Conservation (phyloP, 2,113 vertebrate genomes). For the Chloebia gouldiae region DNA sequence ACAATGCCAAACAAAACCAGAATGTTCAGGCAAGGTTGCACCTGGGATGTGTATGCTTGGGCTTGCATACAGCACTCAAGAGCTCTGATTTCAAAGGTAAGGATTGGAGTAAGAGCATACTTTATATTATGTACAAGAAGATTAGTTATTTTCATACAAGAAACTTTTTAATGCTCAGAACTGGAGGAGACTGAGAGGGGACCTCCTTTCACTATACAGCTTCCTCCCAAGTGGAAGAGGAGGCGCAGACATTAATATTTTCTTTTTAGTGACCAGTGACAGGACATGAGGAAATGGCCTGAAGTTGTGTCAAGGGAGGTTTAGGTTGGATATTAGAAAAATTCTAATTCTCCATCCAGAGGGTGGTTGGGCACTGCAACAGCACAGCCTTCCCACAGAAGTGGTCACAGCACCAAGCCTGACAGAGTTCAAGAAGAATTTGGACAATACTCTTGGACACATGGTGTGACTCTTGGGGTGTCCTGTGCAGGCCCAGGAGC, state of each 20-base stretch:
- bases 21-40: background rate
- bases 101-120: background rate
- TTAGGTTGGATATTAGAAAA: background rate
- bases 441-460: background rate
- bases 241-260: background rate
- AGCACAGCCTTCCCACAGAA: background rate
- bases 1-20: background rate
- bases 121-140: background rate
- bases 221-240: background rate
- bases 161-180: background rate
- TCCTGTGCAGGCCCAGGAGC: background rate
- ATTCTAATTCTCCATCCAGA: background rate
- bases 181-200: background rate
- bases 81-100: background rate
- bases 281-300: background rate
- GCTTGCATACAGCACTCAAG: background rate
- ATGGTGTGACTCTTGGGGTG: no score
- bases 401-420: background rate
- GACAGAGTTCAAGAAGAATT: background rate
- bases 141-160: background rate
- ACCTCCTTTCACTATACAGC: background rate
- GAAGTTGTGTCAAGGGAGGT: background rate
- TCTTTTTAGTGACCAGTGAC: background rate
- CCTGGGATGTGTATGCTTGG: background rate
- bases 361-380: background rate